Evolutionary conservation across 2,888 invertebrate genomes (phyloP), one percentile per base, ranked within the genome.

Genomic region (Leptogaster cylindrica): DNA sequence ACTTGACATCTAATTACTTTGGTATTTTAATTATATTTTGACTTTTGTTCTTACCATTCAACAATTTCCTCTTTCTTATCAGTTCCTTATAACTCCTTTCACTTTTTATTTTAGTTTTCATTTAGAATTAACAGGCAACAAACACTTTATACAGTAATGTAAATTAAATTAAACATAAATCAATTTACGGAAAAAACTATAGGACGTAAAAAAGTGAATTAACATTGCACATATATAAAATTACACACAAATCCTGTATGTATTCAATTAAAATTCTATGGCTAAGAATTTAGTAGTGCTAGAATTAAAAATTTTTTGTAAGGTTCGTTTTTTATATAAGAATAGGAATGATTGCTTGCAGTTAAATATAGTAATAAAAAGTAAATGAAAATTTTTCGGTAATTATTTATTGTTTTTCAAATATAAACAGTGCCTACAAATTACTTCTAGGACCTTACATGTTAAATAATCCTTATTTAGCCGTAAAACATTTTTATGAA

Each of bases 351-450:
- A 55, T 55, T 55, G 55, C 55, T 55, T 55, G 55, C 55, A 55
- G 55, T 55, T 31, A 55, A n/a, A n/a, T 52, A 55, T 55, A 36
- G 36, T 55, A 55, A 55, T 36, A 55, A 52, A 55, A 7, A 52
- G 28, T 33, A 52, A 58, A 28, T n/a, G n/a, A n/a, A n/a, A n/a
- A n/a, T n/a, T n/a, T 61, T 61, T 61, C 28, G 61, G 44, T 41
- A 61, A 61, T 61, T 44, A 61, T 61, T 61, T 44, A 44, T 61
- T 61, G 8, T 61, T n/a, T n/a, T 44, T 61, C 41, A 44, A 61
- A 61, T 61, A 61, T 44, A 61, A 61, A 61, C 61, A 61, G 61
- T 61, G 61, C 61, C 61, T 61, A 61, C 61, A 61, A 55, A 61
- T 61, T 61, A 61, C 61, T 61, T 61, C 44, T 44, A 61, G 61